These are phyloP conservation scores for Erebia epiphron DNA, from an alignment of 2,888 invertebrate genomes.

Conservation along the genomic window DNA sequence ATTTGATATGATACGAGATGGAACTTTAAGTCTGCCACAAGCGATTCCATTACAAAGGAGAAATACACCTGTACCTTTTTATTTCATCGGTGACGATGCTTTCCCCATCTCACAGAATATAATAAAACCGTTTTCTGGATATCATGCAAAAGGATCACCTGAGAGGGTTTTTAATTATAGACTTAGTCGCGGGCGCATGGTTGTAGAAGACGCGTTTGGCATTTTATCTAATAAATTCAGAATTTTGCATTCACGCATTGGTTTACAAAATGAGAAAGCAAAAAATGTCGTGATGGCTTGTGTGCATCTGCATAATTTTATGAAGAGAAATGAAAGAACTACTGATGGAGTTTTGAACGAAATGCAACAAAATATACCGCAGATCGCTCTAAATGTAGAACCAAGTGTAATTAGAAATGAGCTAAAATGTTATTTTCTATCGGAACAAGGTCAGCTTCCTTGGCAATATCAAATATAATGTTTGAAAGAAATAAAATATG, in stretches of 20 bases:
- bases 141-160: not conserved
- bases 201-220: not conserved
- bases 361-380: not conserved
- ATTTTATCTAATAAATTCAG: not conserved
- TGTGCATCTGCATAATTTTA: not conserved
- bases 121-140: not conserved
- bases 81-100: constrained; percentile 39
- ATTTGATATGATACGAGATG: not conserved
- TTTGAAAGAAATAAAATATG: not conserved
- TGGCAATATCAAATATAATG: constrained; percentile 1
- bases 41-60: constrained; percentile 30
- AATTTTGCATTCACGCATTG: not conserved
- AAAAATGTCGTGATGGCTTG: not conserved
- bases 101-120: constrained; percentile 33
- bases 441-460: not conserved
- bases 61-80: constrained; percentile 27
- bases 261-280: not conserved
- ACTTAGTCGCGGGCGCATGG: not conserved
- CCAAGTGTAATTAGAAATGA: not conserved
- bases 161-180: constrained; percentile 19
- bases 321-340: not conserved
- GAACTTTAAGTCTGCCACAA: not conserved
- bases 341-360: not conserved
- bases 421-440: not conserved
- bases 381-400: not conserved